Conservation (phyloP, 2,113 vertebrate genomes). For the Rhinogobius similis region DNA sequence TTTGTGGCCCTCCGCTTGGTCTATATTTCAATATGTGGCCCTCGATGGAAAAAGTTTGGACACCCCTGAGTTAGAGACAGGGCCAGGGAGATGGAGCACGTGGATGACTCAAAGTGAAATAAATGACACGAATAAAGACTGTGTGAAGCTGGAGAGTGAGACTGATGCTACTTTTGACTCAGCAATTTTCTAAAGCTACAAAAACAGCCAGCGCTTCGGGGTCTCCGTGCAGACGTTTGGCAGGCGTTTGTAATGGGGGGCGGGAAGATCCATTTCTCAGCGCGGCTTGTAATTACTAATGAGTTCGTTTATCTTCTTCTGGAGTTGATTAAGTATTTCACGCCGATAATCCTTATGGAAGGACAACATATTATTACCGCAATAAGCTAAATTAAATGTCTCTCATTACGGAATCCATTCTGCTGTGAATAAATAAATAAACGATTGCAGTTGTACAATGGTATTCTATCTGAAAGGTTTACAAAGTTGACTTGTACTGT, state of each 20-base stretch:
- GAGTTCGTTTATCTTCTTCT: slow-evolving; percentile 40
- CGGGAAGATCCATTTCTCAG: slow-evolving; percentile 32
- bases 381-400: slow-evolving; percentile 21
- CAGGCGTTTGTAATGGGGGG: slow-evolving; percentile 5
- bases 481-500: background rate
- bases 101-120: background rate
- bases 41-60: no score
- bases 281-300: slow-evolving; percentile 48
- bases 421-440: background rate
- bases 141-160: background rate
- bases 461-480: background rate
- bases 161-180: background rate
- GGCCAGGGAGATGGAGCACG: background rate
- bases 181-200: background rate
- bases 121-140: slow-evolving; percentile 7
- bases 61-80: background rate
- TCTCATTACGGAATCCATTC: background rate
- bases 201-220: background rate
- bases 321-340: slow-evolving; percentile 48
- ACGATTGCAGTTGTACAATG: background rate
- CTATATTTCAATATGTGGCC: no score
- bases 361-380: slow-evolving; percentile 45
- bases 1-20: no score
- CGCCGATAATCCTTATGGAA: slow-evolving; percentile 27
- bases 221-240: background rate